A percentile compares a stretch with the other conserved stretches of the same genome.
These are phyloP conservation scores for Drosophila ustulata DNA, from an alignment of 2,888 invertebrate species.

Conservation along the genomic window DNA sequence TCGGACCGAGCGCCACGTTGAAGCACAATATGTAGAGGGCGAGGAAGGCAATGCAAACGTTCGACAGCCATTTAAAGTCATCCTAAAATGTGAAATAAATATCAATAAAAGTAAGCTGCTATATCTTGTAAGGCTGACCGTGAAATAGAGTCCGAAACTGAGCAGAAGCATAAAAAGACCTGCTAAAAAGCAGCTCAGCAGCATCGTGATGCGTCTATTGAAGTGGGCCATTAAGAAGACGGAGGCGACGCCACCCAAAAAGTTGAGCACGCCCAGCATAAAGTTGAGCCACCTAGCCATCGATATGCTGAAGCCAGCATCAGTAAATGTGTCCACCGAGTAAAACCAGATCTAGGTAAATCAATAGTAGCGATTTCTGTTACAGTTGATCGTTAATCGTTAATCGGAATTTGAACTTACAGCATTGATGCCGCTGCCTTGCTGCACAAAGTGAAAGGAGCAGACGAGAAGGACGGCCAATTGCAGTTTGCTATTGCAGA, in stretches of 20 bases:
- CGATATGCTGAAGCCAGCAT: conserved; percentile 87
- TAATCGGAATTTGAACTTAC: conserved; percentile 83
- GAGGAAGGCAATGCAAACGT: conserved; percentile 88
- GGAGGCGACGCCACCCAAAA: conserved; percentile 88
- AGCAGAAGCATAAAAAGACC: conserved; percentile 87
- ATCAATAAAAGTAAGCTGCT: not conserved
- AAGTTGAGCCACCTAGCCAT: conserved; percentile 90
- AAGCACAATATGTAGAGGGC: conserved; percentile 91
- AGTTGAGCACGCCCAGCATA: conserved; percentile 89
- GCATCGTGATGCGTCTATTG: conserved; percentile 88
- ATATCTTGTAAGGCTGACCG: conserved; percentile 86
- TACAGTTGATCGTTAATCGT: not conserved
- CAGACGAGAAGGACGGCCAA: conserved; percentile 91
- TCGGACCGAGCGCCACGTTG: conserved; percentile 92
- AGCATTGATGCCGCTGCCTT: conserved; percentile 94
- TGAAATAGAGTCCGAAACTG: conserved; percentile 87
- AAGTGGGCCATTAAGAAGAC: conserved; percentile 88
- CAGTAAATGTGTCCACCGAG: conserved; percentile 90
- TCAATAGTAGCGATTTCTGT: not conserved
- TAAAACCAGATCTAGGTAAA: conserved; percentile 89
- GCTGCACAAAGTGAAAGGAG: conserved; percentile 91
- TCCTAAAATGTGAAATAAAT: not conserved
- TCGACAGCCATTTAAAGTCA: conserved; percentile 5
- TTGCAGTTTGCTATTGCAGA: conserved; percentile 23
- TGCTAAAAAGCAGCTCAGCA: conserved; percentile 87